Evolutionary conservation across 1,140 invertebrate species (phyloP), one percentile per base, ranked within the genome.

Genomic region (Drosophila sp.): DNA sequence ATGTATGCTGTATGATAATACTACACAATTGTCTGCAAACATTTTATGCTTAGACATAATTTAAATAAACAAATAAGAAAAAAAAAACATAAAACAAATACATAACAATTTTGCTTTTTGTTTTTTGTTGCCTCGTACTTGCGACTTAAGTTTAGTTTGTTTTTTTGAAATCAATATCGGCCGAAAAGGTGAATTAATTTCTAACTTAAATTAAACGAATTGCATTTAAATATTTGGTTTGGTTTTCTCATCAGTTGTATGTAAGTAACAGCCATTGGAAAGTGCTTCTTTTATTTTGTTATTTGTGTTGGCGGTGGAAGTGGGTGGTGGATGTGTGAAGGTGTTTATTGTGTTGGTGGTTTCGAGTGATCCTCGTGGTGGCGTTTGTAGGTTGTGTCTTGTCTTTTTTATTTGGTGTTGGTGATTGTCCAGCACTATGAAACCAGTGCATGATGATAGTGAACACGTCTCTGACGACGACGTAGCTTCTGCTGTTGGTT

Each of bases 181-280:
- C 61, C 70, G 56, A 78, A 56, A 78, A 79, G 83, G 66, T 57
- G 56, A 89, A 89, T 78, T 90, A 87, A 83, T 65, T 73, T 60
- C 84, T 91, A 91, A 89, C 89, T 91, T 91, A 91, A 91, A 77
- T 80, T 82, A 90, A 80, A 72, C 68, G 50, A 72, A 80, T 85
- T 91, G 89, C 66, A 71, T 80, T 80, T 67, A 78, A 76, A 79
- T 91, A 91, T 91, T 91, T 91, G 89, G 83, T 91, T 91, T 91
- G 72, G 70, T 90, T 89, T 75, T 80, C 85, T 80, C 85, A 41
- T 40, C 38, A 78, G 70, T 68, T 79, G 79, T 81, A 83, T 79
- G 79, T 81, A 83, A 87, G 65, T 89, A 77, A 87, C 80, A 87
- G 84, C 85, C 84, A 75, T 90, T 89, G 77, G 71, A 89, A 17